Evolutionary conservation across 2,113 vertebrate species (phyloP), one percentile per base, ranked within the genome.

Genomic region (Cebus imitator): DNA sequence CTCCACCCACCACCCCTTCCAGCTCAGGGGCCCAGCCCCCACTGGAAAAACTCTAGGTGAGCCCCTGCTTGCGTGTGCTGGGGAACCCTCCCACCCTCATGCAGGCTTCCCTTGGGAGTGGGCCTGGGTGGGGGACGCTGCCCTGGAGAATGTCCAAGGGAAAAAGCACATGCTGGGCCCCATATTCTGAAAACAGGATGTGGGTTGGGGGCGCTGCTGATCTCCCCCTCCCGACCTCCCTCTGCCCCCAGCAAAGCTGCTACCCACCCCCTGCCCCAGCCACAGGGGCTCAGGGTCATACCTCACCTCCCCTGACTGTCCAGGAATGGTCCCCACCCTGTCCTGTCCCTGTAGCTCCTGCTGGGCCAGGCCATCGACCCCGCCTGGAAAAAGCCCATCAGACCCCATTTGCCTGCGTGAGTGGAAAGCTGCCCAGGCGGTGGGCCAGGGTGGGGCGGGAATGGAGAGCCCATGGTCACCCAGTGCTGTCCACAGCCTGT

Each of bases 171-270:
- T 73, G 92, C 37, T n/a, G 8, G 96, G 52, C 57, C 78, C 91
- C 84, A 57, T 43, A 40, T 40, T 86, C 45, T 23, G 50, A 78
- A 97, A 97, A 97, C 97, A 98, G 97, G 97, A 98, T 92, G 78
- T 83, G 66, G 37, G 64, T 35, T 68, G 79, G 83, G 85, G 68
- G 43, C 5, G 0, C 58, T 40, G 35, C 55, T 6, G 57, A 64
- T 86, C 40, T 37, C n/a, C 55, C 27, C 48, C 35, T 30, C 61
- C 75, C 55, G 0, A 50, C 45, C 76, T 50, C 58, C 35, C 43
- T 64, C 58, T 58, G 55, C 64, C 73, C 25, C 48, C 72, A 50
- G 32, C 40, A 40, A 61, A 87, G 40, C 75, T 90, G 87, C 64
- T 86, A 18, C 50, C 70, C 3, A 40, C 32, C 70, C 82, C 35